Evolutionary conservation across 2,113 vertebrate species (phyloP), one percentile per base, ranked within the genome.

Genomic region (Pelobates fuscus): DNA sequence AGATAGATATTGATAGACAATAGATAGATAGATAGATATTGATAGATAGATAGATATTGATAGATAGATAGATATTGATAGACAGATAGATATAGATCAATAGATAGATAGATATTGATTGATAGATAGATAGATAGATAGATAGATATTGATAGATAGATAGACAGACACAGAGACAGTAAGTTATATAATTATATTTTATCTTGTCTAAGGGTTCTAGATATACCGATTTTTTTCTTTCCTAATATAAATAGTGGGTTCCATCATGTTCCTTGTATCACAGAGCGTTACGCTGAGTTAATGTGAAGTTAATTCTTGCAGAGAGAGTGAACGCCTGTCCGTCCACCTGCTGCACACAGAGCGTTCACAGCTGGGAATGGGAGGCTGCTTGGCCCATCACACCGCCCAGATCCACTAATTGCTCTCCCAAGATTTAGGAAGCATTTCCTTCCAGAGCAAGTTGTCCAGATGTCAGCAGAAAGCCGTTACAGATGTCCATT

Each of bases 391-490:
- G 63, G 72, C 14, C n/a, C 10, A 15, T 21, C 63, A 67, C 66
- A 44, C 25, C 14, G 24, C 57, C 21, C 29, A 27, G 54, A 66
- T 54, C 12, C 21, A 52, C 55, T 60, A 75, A 75, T 75, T 67
- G 72, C 63, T 75, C 72, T 67, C 63, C 25, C 20, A 67, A 75
- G 72, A 59, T 5, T 43, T 67, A 52, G 32, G 54, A 75, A 59
- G 63, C 26, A 75, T 75, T 75, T 75, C 72, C 72, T 75, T 49
- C 72, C 72, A 58, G 64, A 75, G 58, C 52, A 67, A 75, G 63
- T 59, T 67, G 72, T 27, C 63, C 72, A 75, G 72, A 75, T 75
- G 72, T 67, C 60, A 27, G 20, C 27, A 25, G 30, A 30, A 24
- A 2, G 30, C 15, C 18, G 3, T 17, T 20, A 64, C 72, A 67